These are phyloP conservation scores for Rhizomys pruinosus DNA, from an alignment of 2,113 vertebrate genomes.

Conservation along the genomic window DNA sequence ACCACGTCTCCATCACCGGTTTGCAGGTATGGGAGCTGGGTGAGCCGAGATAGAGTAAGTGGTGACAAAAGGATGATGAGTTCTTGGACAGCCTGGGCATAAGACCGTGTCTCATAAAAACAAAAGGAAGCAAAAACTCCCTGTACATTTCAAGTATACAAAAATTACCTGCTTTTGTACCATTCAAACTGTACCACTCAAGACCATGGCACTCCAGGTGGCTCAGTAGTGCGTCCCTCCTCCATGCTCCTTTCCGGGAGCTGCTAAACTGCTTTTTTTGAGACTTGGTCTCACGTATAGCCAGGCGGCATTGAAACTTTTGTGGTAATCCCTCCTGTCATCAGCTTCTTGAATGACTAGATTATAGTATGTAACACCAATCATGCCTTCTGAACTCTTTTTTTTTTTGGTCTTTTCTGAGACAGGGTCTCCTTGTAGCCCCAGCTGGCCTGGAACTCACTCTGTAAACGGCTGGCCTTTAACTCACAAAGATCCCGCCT, in stretches of 20 bases:
- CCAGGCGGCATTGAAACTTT: not conserved
- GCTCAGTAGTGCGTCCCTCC: not conserved
- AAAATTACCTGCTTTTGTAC: not conserved
- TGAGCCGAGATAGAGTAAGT: too few relatives aligned
- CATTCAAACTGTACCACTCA: not conserved
- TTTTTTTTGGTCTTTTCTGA: too few relatives aligned
- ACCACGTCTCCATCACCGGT: slow-evolving; percentile 96
- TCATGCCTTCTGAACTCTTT: too few relatives aligned
- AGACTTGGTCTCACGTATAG: not conserved
- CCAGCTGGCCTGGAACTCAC: too few relatives aligned
- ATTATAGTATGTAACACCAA: not conserved
- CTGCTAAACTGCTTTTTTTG: not conserved
- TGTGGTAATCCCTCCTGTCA: not conserved
- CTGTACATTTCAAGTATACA: not conserved
- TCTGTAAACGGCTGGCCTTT: too few relatives aligned
- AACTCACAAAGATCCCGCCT: too few relatives aligned
- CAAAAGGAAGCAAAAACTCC: not conserved
- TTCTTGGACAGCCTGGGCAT: not conserved
- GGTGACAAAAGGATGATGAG: too few relatives aligned
- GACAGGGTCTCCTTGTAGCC: too few relatives aligned
- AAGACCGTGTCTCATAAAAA: not conserved
- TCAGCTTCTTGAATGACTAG: not conserved
- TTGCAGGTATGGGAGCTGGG: slow-evolving; percentile 90
- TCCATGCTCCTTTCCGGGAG: not conserved
- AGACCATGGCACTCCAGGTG: not conserved